Evolutionary conservation across 2,888 invertebrate genomes (phyloP), one percentile per base, ranked within the genome.

Genomic region (Scaptomyza polygonia): DNA sequence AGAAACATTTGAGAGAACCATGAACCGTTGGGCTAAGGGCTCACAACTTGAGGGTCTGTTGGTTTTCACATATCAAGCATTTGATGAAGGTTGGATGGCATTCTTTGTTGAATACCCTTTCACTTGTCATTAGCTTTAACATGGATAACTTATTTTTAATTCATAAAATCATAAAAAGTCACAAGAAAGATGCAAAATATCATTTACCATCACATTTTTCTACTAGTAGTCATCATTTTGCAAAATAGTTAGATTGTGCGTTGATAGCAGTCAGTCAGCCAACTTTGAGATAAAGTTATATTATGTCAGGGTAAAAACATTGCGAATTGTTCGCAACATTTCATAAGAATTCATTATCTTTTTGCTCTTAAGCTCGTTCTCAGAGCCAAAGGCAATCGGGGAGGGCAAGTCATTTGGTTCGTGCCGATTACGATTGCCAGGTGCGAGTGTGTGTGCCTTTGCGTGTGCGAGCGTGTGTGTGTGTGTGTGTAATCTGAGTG

Each of bases 321-420:
- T 14, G 14, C 14, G 36, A 36, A 16, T 9, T 14, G 16, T 9
- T 25, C 21, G 32, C n/a, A 11, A 14, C 11, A n/a, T 3, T 14
- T 29, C 12, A 27, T 3, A 27, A 53, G 14, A 43, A n/a, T 32
- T 44, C 16, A 36, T 59, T 49, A 53, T 67, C 48, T 44, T 34
- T 39, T 42, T 14, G 27, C n/a, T 49, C 11, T 49, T 49, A 16
- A 25, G 27, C 40, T 42, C 29, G 42, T 29, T 2, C n/a, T 27
- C 30, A 52, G 39, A 43, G 58, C 55, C 61, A 70, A 66, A 69
- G 59, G 67, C 66, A 67, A 39, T 16, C 40, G 53, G 49, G 30
- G 44, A 55, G 54, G 49, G 56, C 52, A 77, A 73, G 55, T 56
- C 67, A 53, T 61, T 57, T 47, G 64, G 52, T 49, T 67, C 72